phyloP scores from a whole-genome alignment of 2,113 vertebrate genomes.

The Taurulus bubalis region DNA sequence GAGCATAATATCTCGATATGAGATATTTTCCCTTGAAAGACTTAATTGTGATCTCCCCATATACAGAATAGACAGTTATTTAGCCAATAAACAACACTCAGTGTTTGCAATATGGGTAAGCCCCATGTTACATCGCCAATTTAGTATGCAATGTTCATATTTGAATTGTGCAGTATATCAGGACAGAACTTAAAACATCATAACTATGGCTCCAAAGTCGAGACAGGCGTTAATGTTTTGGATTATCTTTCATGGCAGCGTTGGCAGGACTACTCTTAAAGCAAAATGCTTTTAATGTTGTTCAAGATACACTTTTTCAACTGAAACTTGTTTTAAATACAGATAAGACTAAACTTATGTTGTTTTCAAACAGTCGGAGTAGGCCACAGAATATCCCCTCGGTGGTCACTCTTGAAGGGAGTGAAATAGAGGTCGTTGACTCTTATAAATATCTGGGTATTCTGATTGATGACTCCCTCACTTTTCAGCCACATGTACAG shows the following conservation, averaged over 20 bases:
- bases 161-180: not conserved
- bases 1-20: slow-evolving; percentile 30
- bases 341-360: no score
- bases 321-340: no score
- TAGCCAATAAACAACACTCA: slow-evolving; percentile 27
- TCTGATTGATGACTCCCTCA: no score
- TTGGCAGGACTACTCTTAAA: not conserved
- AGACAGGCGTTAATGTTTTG: not conserved
- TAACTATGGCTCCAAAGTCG: not conserved
- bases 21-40: slow-evolving; percentile 22
- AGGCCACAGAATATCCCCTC: no score
- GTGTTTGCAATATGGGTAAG: not conserved
- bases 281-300: no score
- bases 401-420: no score
- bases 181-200: not conserved
- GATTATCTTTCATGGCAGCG: not conserved
- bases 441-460: no score
- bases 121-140: not conserved
- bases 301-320: no score
- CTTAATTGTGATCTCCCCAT: slow-evolving; percentile 20
- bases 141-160: not conserved
- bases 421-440: no score
- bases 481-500: no score
- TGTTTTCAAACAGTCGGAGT: no score
- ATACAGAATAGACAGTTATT: slow-evolving; percentile 8